phyloP scores from a whole-genome alignment of 23 tunicate species.

The Corella eumyota region DNA sequence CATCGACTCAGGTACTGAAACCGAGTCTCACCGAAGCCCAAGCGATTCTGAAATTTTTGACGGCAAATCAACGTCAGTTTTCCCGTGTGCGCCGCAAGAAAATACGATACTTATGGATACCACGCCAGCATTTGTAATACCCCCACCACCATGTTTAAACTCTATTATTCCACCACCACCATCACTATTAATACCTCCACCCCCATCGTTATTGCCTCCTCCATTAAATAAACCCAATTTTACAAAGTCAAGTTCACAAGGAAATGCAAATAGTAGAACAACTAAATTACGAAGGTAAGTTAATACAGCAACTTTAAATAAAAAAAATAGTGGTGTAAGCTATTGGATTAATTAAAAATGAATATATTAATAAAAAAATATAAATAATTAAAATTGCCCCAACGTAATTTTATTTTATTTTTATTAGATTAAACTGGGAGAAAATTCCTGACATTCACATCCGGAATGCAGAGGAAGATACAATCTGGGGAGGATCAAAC shows the following conservation, averaged over 20 bases:
- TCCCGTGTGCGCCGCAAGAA: slow-evolving; percentile 4
- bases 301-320: too few species aligned
- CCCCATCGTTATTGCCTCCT: slow-evolving; percentile 28
- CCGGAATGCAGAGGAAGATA: slow-evolving; percentile 33
- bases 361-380: too few species aligned
- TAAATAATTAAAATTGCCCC: too few species aligned
- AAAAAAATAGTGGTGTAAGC: too few species aligned
- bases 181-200: slow-evolving; percentile 12
- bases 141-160: slow-evolving; percentile 23
- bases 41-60: slow-evolving; percentile 26
- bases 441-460: slow-evolving; percentile 77
- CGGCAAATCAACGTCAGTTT: slow-evolving; percentile 4
- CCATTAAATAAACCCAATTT: background rate
- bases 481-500: slow-evolving; percentile 25
- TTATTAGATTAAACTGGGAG: slow-evolving; percentile 50
- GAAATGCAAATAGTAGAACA: background rate
- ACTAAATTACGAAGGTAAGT: slow-evolving; percentile 11
- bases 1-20: slow-evolving; percentile 25
- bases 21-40: slow-evolving; percentile 30
- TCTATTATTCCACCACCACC: slow-evolving; percentile 53
- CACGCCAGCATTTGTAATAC: background rate
- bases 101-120: slow-evolving; percentile 4
- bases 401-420: too few species aligned
- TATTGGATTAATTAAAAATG: too few species aligned
- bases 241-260: too few species aligned